Evolutionary conservation across 2,888 invertebrate species (phyloP).

Genomic region (Lucinisca nassula): DNA sequence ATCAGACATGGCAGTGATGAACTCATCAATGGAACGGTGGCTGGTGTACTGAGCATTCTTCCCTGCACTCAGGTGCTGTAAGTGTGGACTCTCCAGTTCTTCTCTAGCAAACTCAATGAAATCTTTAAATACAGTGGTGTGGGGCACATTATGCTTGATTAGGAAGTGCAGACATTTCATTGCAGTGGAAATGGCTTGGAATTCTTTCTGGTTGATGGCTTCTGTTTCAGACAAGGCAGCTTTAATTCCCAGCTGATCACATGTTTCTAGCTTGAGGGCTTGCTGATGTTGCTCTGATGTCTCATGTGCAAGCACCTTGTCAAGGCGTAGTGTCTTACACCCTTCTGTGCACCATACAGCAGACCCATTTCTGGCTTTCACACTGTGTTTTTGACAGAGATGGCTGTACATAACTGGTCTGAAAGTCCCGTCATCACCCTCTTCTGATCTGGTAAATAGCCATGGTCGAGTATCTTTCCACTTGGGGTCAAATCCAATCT

Average conservation of each 20-base stretch:
- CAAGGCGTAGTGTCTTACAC: constrained; percentile 20
- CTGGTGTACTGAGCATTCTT: constrained; percentile 31
- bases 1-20: neutral
- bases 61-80: constrained; percentile 19
- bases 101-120: constrained; percentile 36
- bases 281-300: constrained; percentile 31
- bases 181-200: constrained; percentile 32
- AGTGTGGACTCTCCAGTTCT: constrained; percentile 33
- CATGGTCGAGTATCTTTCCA: constrained; percentile 17
- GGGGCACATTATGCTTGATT: constrained; percentile 40
- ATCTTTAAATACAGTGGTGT: constrained; percentile 41
- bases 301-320: constrained; percentile 29
- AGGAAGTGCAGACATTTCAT: constrained; percentile 28
- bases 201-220: constrained; percentile 28
- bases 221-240: neutral
- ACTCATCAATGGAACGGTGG: neutral
- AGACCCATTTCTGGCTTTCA: constrained; percentile 24
- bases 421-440: neutral
- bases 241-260: constrained; percentile 13
- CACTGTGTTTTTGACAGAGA: constrained; percentile 36
- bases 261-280: constrained; percentile 25
- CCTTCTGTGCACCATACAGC: constrained; percentile 23
- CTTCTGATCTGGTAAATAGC: constrained; percentile 12
- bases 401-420: constrained; percentile 12
- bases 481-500: constrained; percentile 16